Evolutionary conservation across 1,140 invertebrate genomes (phyloP), one percentile per base, ranked within the genome.

Genomic region (Pseudomyrmex gracilis): DNA sequence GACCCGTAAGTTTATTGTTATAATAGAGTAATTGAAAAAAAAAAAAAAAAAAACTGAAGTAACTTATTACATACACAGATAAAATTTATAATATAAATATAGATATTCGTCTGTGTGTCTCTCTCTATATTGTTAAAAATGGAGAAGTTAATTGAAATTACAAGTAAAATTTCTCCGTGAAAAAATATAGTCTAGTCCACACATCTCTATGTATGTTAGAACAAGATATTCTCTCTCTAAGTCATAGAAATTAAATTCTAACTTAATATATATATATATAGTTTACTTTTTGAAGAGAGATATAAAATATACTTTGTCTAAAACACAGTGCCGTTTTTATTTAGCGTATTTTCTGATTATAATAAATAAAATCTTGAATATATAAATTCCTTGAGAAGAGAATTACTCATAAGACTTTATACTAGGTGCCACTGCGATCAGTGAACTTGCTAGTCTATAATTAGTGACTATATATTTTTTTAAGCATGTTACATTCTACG

Each of bases 391-490:
- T 22, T 24, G 4, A 34, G 5, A 34, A 34, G 10, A 15, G n/a
- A 66, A 22, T 77, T 20, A 76, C 15, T 82, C 84, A 51, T 58
- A 84, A 83, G 74, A 85, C 58, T 87, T 51, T 51, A 51, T 84
- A 87, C 55, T 83, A 85, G 61, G 87, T 88, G 84, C 84, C 87
- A 86, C 84, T 86, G 57, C 55, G 82, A 78, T 89, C 82, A 74
- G 63, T 60, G 43, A 89, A 88, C 73, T 86, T 88, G 78, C 85
- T 90, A 90, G 89, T 90, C 89, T 90, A 89, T 88, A 47, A 68
- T 73, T 90, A 90, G 82, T 74, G n/a, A 83, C 76, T 90, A 74
- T 90, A 74, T 90, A 90, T 90, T 90, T 90, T 90, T 89, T 90
- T 66, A 90, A 88, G 45, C 57, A 73, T 88, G 77, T 82, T 83